A percentile compares a stretch with the other conserved stretches of the same genome.
These are phyloP conservation scores for Lasioglossum pauxillum DNA, from an alignment of 2,888 invertebrate species.

Conservation along the genomic window DNA sequence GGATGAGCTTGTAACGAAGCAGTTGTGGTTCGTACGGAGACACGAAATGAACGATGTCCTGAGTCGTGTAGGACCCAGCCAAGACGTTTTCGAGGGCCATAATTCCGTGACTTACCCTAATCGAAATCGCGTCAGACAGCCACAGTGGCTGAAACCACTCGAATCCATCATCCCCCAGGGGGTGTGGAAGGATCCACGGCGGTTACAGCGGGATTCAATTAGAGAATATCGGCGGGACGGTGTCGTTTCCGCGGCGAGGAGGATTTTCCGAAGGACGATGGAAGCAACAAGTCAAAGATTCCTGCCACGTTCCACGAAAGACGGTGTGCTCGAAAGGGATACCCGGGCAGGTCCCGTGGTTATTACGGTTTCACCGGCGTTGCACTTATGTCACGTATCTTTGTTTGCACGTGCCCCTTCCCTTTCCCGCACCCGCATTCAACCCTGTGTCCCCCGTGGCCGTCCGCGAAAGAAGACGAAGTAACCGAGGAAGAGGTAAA, in stretches of 20 bases:
- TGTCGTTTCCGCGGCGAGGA: conserved; percentile 11
- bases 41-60: not conserved
- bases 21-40: too few species aligned
- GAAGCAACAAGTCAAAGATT: conserved; percentile 50
- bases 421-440: not conserved
- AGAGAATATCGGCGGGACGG: conserved; percentile 7
- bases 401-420: conserved; percentile 51
- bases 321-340: conserved; percentile 7
- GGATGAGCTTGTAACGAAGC: not conserved
- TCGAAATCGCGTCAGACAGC: not conserved
- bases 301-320: not conserved
- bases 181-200: not conserved
- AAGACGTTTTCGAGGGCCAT: not conserved
- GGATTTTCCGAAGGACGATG: conserved; percentile 5
- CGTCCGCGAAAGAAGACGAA: conserved; percentile 47
- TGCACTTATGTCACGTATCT: conserved; percentile 58
- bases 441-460: not conserved
- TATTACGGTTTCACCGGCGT: conserved; percentile 36
- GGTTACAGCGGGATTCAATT: conserved; percentile 3
- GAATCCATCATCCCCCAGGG: not conserved
- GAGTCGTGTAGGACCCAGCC: not conserved
- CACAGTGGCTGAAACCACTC: not conserved
- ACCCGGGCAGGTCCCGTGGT: not conserved
- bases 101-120: not conserved
- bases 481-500: conserved; percentile 62